Evolutionary conservation across 2,797 vertebrate species (phyloP), one percentile per base, ranked within the genome.

Genomic region (Coendou prehensilis): DNA sequence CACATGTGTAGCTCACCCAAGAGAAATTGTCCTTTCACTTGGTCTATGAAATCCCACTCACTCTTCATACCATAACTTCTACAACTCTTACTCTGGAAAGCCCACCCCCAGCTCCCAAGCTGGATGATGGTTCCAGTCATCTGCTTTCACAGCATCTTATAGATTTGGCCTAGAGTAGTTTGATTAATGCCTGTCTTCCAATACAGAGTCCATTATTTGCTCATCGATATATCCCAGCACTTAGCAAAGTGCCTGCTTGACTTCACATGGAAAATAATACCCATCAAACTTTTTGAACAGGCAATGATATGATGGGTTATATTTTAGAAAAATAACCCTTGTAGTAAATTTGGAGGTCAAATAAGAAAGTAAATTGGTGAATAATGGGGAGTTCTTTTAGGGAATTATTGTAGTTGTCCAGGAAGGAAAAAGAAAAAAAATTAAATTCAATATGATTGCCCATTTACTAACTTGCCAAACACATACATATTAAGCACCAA

Each of bases 181-280:
- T 95, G 52, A 94, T 93, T 84, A 95, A 87, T 87, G 28, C n/a
- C 37, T 69, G 3, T 56, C 76, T 89, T 93, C 71, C 45, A 94
- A 75, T 22, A 56, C 30, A 89, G 56, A 89, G 47, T 56, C 26
- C 23, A 37, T 78, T 87, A 57, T 94, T 83, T 87, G 37, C 71
- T 93, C 80, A 83, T 95, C 57, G 83, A 9, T 59, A 45, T 57
- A 63, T 64, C 18, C n/a, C 28, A 79, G 7, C 47, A 92, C 56
- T 97, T 92, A 92, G 14, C 45, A 82, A 37, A 91, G 23, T 87
- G 45, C 41, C 64, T 84, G 1, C 23, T 33, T 95, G 75, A 54
- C 18, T 94, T 94, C 71, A 69, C 52, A 28, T 56, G 26, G 28
- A 28, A 37, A 86, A 47, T 86, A 95, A 84, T 28, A 76, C 5